Percentiles rank a stretch among this genome's conserved stretches.
phyloP scores from a whole-genome alignment of 2,113 vertebrate species.

The Tupaia tana region DNA sequence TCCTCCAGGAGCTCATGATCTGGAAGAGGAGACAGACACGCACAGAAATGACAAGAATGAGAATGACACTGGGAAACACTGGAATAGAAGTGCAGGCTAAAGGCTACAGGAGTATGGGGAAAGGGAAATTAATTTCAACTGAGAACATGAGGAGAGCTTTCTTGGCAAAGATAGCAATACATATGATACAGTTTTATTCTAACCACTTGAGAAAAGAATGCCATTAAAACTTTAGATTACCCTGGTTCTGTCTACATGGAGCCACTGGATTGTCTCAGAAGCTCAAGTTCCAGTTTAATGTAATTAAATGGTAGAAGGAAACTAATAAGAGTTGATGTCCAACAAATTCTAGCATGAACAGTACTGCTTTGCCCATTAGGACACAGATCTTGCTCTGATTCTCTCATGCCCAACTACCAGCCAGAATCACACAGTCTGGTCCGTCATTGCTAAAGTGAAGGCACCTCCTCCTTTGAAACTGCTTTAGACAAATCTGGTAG shows the following conservation, averaged over 20 bases:
- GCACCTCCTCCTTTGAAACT: neutral
- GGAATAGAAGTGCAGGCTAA: neutral
- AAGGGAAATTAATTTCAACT: constrained; percentile 13
- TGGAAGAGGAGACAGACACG: constrained; percentile 48
- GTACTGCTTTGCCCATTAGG: neutral
- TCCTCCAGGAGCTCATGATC: constrained; percentile 59
- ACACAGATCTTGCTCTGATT: neutral
- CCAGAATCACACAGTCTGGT: neutral
- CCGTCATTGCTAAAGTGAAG: neutral
- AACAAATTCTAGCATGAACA: neutral
- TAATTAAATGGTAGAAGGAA: neutral
- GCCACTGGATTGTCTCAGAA: neutral
- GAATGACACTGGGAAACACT: constrained; percentile 15
- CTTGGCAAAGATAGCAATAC: constrained; percentile 3
- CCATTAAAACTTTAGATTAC: neutral
- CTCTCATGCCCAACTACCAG: neutral
- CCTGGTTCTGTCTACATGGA: neutral
- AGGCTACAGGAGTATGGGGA: neutral
- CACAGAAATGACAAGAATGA: constrained; percentile 73
- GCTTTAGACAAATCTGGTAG: neutral
- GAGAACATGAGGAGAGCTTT: neutral
- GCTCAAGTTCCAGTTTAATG: neutral
- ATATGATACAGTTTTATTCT: neutral
- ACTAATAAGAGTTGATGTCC: neutral
- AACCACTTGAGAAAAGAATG: constrained; percentile 25